Conservation (phyloP, 1,140 invertebrate species). For the Bombus consobrinus region DNA sequence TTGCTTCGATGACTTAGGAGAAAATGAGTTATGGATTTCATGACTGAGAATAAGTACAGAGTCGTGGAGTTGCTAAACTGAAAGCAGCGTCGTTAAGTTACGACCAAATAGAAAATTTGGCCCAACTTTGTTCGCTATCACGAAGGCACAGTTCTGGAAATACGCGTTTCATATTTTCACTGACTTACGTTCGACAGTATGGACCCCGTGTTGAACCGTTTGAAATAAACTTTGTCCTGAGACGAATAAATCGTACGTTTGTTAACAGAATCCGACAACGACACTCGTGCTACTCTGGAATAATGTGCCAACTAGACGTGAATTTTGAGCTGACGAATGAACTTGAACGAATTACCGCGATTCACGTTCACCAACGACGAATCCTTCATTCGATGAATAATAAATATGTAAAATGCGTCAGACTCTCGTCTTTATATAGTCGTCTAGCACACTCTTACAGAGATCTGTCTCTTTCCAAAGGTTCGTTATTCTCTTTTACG, state of each 20-base stretch:
- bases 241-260: neutral
- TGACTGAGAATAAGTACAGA: neutral
- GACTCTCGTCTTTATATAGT: conserved; percentile 22
- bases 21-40: neutral
- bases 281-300: neutral
- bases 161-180: neutral
- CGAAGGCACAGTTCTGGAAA: neutral
- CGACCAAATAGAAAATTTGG: neutral
- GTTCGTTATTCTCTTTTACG: conserved; percentile 41
- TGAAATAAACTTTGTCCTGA: conserved; percentile 31
- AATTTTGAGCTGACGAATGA: conserved; percentile 14
- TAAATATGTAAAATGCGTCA: conserved; percentile 67
- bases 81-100: too few species aligned
- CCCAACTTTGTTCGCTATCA: too few species aligned
- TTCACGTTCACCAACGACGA: conserved; percentile 44
- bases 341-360: conserved; percentile 44
- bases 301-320: neutral
- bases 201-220: conserved; percentile 75
- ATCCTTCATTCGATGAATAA: conserved; percentile 51
- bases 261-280: neutral
- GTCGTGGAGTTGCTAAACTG: too few species aligned
- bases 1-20: neutral
- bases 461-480: conserved; percentile 5
- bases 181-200: conserved; percentile 75
- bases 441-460: too few species aligned